These are phyloP conservation scores for Melanostoma mellinum DNA, from an alignment of 2,888 invertebrate species.

Conservation along the genomic window DNA sequence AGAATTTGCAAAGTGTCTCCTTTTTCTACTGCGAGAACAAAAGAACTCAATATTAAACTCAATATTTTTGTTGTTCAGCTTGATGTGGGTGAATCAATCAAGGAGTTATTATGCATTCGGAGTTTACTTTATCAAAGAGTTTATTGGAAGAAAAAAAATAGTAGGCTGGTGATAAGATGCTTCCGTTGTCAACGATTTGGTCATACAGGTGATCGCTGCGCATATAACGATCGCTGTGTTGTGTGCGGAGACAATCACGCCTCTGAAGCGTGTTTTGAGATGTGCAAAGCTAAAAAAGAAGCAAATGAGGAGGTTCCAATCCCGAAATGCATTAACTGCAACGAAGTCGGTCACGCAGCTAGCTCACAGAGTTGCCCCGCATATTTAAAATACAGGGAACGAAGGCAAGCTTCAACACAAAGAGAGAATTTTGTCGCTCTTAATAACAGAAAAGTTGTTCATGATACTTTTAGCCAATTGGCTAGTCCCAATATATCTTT, in stretches of 20 bases:
- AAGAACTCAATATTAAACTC: neutral
- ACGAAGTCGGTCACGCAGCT: no score
- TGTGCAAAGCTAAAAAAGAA: no score
- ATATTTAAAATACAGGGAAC: no score
- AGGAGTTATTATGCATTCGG: neutral
- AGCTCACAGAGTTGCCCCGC: no score
- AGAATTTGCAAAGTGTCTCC: neutral
- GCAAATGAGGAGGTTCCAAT: no score
- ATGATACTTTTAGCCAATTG: no score
- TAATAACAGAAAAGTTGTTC: no score
- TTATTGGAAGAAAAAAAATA: conserved; percentile 9
- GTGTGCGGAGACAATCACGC: conserved; percentile 6
- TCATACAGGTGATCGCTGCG: neutral
- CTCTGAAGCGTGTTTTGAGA: neutral
- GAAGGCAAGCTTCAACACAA: no score
- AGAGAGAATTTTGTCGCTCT: no score
- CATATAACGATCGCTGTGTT: conserved; percentile 22
- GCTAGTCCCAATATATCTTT: no score
- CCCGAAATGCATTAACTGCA: no score
- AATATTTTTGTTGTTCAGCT: conserved; percentile 24
- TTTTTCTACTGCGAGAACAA: conserved; percentile 1
- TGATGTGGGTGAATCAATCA: conserved; percentile 2
- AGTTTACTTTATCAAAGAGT: neutral
- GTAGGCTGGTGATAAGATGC: conserved; percentile 6
- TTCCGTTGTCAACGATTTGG: conserved; percentile 7